phyloP scores from a whole-genome alignment of 2,888 invertebrate genomes.

The Stenodema calcarata region DNA sequence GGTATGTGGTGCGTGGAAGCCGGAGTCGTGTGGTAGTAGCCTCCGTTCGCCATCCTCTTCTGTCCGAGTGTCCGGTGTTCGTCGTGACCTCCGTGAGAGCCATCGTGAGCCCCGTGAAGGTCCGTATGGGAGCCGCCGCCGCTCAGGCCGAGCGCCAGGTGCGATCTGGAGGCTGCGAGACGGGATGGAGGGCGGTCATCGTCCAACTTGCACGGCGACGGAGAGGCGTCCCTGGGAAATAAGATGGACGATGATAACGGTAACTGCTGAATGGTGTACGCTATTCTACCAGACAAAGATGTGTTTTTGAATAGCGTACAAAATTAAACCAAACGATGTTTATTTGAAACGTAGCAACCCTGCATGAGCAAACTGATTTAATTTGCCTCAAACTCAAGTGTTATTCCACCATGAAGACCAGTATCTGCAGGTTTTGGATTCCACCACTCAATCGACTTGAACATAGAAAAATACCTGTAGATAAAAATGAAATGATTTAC shows the following conservation, averaged over 20 bases:
- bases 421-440: too few species aligned
- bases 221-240: slow-evolving; percentile 48
- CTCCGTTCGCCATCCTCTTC: slow-evolving; percentile 50
- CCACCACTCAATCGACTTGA: too few species aligned
- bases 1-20: slow-evolving; percentile 51
- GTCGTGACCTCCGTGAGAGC: not conserved
- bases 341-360: too few species aligned
- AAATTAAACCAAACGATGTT: too few species aligned
- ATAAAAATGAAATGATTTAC: not conserved
- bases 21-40: slow-evolving; percentile 49
- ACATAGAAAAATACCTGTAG: too few species aligned
- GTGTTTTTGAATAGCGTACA: too few species aligned
- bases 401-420: too few species aligned
- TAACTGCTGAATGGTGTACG: too few species aligned
- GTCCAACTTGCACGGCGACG: slow-evolving; percentile 46
- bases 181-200: slow-evolving; percentile 52
- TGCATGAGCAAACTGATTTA: too few species aligned
- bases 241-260: too few species aligned
- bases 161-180: slow-evolving; percentile 57
- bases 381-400: too few species aligned
- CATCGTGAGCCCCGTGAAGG: not conserved
- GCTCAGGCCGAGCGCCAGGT: slow-evolving; percentile 57
- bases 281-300: too few species aligned
- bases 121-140: slow-evolving; percentile 29
- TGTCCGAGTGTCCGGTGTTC: not conserved